Base-by-base conservation (phyloP, 2,797 vertebrate genomes). In the Manis javanica region DNA sequence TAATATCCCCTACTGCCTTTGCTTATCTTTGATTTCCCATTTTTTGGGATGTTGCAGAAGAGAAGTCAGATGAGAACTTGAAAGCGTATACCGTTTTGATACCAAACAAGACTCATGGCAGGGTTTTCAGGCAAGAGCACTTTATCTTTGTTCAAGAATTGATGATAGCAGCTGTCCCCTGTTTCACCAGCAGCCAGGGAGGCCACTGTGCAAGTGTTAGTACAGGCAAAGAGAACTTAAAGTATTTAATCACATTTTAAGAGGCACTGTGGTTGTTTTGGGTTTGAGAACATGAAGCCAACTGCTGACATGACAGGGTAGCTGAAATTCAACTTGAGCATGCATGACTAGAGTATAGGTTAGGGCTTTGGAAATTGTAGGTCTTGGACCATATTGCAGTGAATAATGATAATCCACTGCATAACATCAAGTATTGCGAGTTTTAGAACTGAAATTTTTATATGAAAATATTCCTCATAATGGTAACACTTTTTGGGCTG, bases 371-470 rank as follows among this genome's bases (percentile, higher is more conserved):
- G 91, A 83, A 63, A 66, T 46, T 82, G 8, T 93, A 59, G 53
- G 64, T 87, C 95, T 90, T 61, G 90, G 74, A 95, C 68, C 29
- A 61, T 88, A 83, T 55, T 64, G 53, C 42, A 93, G 7, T 77
- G 42, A 89, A 87, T 86, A 92, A 72, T 93, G 61, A 78, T 95
- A 69, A 91, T 42, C 77, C 95, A 37, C 18, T 94, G 19, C 18
- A 31, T 90, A 82, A 88, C 31, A 87, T 85, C 49, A 94, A 49
- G 24, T 95, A 81, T 74, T 85, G 29, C 71, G 72, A 86, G 14
- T 93, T 96, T 95, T 93, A 95, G 86, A 94, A 91, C 87, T 59
- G 83, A 92, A 88, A 77, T 86, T 68, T n/a, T 66, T 93, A 24
- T 91, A 39, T 95, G 34, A 94, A 84, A 90, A 42, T 68, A 81